Evolutionary conservation across 2,797 vertebrate genomes (phyloP), one percentile per base, ranked within the genome.

Genomic region (Ptychadena robeensis): DNA sequence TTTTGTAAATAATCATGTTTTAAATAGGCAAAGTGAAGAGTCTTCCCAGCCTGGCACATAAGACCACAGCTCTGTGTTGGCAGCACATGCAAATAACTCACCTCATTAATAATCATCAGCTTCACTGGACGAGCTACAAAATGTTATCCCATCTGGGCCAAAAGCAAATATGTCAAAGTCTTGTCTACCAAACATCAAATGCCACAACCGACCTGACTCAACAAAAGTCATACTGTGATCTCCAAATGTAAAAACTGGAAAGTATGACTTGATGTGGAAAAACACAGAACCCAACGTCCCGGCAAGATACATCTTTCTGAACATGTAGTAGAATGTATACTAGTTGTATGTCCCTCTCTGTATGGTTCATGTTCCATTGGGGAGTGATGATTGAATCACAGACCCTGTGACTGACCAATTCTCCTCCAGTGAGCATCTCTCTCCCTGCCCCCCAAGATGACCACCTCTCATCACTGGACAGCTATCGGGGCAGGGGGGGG

Each of bases 241-340:
- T 48, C 37, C 44, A 57, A 34, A 32, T 65, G 18, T 67, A 11
- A 35, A 48, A 3, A 79, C 15, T 34, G 76, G 65, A 79, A 79
- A 79, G 6, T 69, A n/a, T 79, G 53, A 69, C 76, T 7, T 59
- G 32, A 18, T 59, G 1, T 67, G 44, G 30, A 67, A 57, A 25
- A 69, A 69, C 25, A 67, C 11, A 66, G 28, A 31, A 6, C 30
- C 31, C 30, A 32, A n/a, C 3, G 6, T 40, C 2, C 3, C 25
- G 35, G 31, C 28, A 48, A 6, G 27, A 18, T 22, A 27, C 30
- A 40, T 25, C 48, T 87, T 89, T 89, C 86, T 81, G 89, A 88
- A 86, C 86, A 84, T 88, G 88, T 86, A 82, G 79, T 87, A 85
- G 88, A 86, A 87, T 85, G 88, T 89, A 88, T 90, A 90, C n/a